phyloP scores from a whole-genome alignment of 2,888 invertebrate species.

The Athetis lepigone region DNA sequence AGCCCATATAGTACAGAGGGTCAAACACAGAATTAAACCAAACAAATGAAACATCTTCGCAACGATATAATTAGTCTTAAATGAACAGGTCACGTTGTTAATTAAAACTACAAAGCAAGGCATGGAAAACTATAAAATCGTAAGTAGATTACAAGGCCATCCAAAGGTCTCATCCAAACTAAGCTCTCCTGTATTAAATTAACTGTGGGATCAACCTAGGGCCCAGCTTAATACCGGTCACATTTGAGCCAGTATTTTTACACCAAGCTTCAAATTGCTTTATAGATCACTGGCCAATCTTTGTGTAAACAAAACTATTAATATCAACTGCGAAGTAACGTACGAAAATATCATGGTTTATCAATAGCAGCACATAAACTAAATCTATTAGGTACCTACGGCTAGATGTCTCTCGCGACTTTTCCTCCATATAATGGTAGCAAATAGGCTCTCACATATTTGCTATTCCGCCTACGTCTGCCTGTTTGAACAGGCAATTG shows the following conservation, averaged over 20 bases:
- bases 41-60: background rate
- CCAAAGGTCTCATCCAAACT: slow-evolving; percentile 14
- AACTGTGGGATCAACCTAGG: slow-evolving; percentile 10
- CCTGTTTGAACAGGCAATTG: slow-evolving; percentile 78
- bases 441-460: slow-evolving; percentile 71
- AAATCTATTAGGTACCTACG: slow-evolving; percentile 40
- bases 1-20: too few relatives aligned
- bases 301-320: slow-evolving; percentile 46
- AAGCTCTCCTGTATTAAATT: slow-evolving; percentile 21
- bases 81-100: background rate
- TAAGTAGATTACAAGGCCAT: slow-evolving; percentile 19
- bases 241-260: slow-evolving; percentile 21
- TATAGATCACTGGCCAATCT: slow-evolving; percentile 29
- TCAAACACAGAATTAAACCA: too few relatives aligned
- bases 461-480: slow-evolving; percentile 77
- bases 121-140: slow-evolving; percentile 13
- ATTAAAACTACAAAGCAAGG: background rate
- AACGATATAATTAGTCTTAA: background rate
- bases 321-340: slow-evolving; percentile 29
- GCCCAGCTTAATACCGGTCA: slow-evolving; percentile 15
- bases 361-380: slow-evolving; percentile 37
- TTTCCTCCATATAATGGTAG: slow-evolving; percentile 68
- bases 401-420: slow-evolving; percentile 60
- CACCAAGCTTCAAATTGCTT: slow-evolving; percentile 25
- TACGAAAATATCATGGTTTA: slow-evolving; percentile 34